phyloP scores from a whole-genome alignment of 1,140 invertebrate genomes.

The Antheraea pernyi region DNA sequence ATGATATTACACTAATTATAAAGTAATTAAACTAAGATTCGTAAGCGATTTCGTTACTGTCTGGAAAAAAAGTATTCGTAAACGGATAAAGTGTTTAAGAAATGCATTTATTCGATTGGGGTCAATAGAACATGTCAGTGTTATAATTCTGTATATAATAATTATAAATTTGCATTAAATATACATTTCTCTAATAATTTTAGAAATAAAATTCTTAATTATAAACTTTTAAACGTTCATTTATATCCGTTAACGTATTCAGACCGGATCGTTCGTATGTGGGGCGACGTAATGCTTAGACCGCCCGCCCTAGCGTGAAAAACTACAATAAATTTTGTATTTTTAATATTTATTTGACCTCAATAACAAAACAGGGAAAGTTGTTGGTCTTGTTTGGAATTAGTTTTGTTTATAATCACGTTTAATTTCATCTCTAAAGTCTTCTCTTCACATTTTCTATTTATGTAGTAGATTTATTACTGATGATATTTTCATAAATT shows the following conservation, averaged over 20 bases:
- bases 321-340: constrained; percentile 4
- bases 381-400: not conserved
- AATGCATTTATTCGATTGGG: not conserved
- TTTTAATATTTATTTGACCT: not conserved
- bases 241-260: constrained; percentile 15
- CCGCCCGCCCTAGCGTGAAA: constrained; percentile 16
- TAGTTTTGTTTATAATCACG: too few species aligned
- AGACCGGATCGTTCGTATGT: constrained; percentile 21
- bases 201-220: not conserved
- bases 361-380: not conserved
- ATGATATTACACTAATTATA: too few species aligned
- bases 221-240: not conserved
- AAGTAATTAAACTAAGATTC: too few species aligned
- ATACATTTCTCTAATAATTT: not conserved
- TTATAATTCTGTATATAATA: not conserved
- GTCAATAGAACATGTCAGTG: not conserved
- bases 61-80: not conserved
- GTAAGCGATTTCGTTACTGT: too few species aligned
- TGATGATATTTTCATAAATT: too few species aligned
- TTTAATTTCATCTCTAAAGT: too few species aligned
- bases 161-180: not conserved
- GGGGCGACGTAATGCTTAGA: constrained; percentile 14
- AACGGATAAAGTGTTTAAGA: not conserved
- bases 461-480: too few species aligned
- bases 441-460: too few species aligned